phyloP scores from a whole-genome alignment of 2,888 invertebrate species.

The Chalcosyrphus nemorum region DNA sequence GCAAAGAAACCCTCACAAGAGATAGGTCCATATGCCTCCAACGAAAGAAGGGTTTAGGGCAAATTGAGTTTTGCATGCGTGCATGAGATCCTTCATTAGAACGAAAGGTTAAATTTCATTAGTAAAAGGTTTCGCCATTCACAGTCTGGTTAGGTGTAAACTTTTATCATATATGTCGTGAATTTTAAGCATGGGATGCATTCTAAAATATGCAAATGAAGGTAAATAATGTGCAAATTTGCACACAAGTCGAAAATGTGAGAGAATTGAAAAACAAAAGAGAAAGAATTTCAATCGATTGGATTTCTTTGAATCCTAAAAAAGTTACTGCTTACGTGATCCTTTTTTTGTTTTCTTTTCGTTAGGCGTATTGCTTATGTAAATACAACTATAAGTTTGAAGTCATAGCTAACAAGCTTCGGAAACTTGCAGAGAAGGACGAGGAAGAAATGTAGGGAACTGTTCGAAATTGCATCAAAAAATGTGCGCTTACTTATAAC shows the following conservation, averaged over 20 bases:
- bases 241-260: background rate
- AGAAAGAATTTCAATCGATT: background rate
- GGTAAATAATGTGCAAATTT: background rate
- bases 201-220: conserved; percentile 27
- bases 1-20: conserved; percentile 1
- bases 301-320: background rate
- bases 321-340: conserved; percentile 9
- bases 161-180: conserved; percentile 21
- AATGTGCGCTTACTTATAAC: no score
- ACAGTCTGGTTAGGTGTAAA: conserved; percentile 25
- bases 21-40: background rate
- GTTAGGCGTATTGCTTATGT: no score
- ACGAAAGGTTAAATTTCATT: conserved; percentile 46
- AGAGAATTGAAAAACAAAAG: background rate
- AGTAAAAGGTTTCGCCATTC: conserved; percentile 31
- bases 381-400: no score
- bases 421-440: no score
- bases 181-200: conserved; percentile 28
- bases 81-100: conserved; percentile 35
- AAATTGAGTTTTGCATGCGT: conserved; percentile 31
- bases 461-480: no score
- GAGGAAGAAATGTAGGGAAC: no score
- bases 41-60: conserved; percentile 9
- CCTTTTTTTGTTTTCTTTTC: background rate
- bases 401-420: no score